Percentiles rank a stretch among this genome's conserved stretches.
These are phyloP conservation scores for Apteryx owenii DNA, from an alignment of 2,113 vertebrate genomes.

Conservation along the genomic window DNA sequence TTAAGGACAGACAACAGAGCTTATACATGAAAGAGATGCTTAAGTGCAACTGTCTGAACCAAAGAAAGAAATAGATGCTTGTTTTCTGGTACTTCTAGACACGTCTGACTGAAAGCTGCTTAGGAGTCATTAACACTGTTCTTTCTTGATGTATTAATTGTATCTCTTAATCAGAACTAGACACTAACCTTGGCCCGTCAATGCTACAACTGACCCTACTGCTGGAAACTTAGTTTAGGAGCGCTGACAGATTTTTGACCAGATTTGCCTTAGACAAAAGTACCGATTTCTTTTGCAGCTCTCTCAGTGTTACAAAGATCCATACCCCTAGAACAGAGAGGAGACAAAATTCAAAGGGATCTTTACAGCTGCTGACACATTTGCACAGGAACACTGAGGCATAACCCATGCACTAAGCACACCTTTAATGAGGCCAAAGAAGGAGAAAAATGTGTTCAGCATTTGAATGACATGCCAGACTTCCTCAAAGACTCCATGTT, in stretches of 20 bases:
- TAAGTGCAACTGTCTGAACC: background rate
- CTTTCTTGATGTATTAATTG: background rate
- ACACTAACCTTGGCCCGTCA: background rate
- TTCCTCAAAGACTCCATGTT: background rate
- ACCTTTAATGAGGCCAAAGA: background rate
- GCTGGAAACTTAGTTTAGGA: background rate
- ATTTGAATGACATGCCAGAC: background rate
- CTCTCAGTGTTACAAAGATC: background rate
- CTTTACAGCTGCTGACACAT: background rate
- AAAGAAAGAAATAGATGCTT: background rate
- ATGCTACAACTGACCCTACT: background rate
- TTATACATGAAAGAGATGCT: background rate
- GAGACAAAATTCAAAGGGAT: background rate
- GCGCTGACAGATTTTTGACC: background rate
- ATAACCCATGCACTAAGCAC: background rate
- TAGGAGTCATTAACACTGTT: background rate
- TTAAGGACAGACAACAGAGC: background rate
- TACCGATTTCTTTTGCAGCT: background rate
- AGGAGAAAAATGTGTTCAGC: background rate
- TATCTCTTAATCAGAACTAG: background rate
- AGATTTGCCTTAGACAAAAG: background rate
- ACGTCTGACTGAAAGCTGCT: background rate
- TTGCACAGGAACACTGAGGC: background rate
- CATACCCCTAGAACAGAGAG: background rate
- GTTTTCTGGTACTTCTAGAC: background rate